phyloP scores from a whole-genome alignment of 2,113 vertebrate genomes.

The Cnemophilus loriae region DNA sequence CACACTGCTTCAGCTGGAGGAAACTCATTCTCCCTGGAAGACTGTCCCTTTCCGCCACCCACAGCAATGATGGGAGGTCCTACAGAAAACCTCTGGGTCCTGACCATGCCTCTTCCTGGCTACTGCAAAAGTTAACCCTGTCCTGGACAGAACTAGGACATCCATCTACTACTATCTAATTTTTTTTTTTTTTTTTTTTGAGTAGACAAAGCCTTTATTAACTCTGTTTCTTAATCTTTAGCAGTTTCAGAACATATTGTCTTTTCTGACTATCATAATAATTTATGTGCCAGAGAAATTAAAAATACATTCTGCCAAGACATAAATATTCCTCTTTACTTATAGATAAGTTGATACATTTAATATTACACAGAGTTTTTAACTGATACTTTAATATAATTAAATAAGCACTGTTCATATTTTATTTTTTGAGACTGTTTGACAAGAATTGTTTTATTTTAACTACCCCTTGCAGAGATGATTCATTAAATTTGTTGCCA shows the following conservation, averaged over 20 bases:
- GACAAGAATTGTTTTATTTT: not conserved
- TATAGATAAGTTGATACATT: conserved; percentile 20
- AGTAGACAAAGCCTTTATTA: not conserved
- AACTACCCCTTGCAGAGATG: not conserved
- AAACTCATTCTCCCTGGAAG: not conserved
- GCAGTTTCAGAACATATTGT: not conserved
- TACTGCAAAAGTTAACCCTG: not conserved
- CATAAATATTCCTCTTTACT: conserved; percentile 26
- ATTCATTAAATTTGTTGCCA: not conserved
- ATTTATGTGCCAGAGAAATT: not conserved
- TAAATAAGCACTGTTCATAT: not conserved
- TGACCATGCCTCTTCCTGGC: not conserved
- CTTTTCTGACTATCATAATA: not conserved
- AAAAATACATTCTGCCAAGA: not conserved
- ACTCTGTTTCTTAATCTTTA: not conserved
- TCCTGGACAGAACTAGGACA: not conserved
- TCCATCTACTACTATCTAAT: not conserved
- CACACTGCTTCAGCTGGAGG: not conserved
- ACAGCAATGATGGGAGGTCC: not conserved
- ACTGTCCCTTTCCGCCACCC: fast-evolving
- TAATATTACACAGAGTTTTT: conserved; percentile 23
- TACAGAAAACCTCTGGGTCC: not conserved
- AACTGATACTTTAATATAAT: not conserved
- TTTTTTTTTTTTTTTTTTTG: not conserved
- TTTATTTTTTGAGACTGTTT: not conserved